Conservation (phyloP, 2,113 vertebrate species). For the Abramis brama region DNA sequence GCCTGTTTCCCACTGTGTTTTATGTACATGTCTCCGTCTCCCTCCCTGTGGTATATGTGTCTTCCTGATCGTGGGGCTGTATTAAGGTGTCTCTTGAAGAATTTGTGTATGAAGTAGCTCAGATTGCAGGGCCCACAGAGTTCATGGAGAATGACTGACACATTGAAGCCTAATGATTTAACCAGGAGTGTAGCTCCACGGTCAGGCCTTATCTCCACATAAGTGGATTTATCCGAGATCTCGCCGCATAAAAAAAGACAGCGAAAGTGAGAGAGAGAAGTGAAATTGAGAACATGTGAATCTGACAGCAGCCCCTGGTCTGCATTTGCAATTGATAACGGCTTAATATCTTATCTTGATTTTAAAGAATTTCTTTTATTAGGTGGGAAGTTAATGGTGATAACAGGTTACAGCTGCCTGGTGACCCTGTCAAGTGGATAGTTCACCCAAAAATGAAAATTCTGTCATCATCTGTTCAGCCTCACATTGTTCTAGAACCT, state of each 20-base stretch:
- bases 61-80: neutral
- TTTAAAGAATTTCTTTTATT: neutral
- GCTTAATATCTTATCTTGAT: neutral
- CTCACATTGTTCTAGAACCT: neutral
- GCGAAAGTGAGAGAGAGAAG: neutral
- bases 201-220: neutral
- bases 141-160: slow-evolving; percentile 8
- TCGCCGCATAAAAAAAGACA: neutral
- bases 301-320: neutral
- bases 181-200: neutral
- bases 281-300: slow-evolving; percentile 10
- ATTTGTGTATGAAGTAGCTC: slow-evolving; percentile 15
- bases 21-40: slow-evolving; percentile 11
- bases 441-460: neutral
- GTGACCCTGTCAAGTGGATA: neutral
- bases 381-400: neutral
- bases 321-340: neutral
- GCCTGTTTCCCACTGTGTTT: slow-evolving; percentile 25
- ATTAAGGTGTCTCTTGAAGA: neutral
- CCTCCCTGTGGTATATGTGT: slow-evolving; percentile 6
- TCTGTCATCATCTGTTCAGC: neutral
- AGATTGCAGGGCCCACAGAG: neutral
- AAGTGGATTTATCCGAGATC: slow-evolving; percentile 1
- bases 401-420: slow-evolving; percentile 3
- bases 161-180: slow-evolving; percentile 18